A percentile compares a stretch with the other conserved stretches of the same genome.
Conservation (phyloP, 2,888 invertebrate species). For the Sericinus montela region DNA sequence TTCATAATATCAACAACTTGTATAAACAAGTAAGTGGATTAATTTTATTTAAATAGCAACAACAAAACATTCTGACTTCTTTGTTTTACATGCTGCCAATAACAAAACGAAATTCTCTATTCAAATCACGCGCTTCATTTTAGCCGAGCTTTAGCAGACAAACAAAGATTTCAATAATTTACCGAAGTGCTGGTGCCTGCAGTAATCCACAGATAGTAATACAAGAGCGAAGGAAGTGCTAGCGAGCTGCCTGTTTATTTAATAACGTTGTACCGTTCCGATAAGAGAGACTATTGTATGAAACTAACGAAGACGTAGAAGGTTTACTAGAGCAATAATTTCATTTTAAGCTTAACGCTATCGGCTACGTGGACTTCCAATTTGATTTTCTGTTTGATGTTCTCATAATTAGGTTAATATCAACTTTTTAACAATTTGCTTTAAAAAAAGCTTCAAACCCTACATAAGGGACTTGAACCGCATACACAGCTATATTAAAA, state of each 20-base stretch:
- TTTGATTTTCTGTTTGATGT: neutral
- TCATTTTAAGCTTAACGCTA: conserved; percentile 9
- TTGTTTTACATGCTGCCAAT: neutral
- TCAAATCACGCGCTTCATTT: conserved; percentile 17
- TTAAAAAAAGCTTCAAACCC: no score
- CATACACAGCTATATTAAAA: no score
- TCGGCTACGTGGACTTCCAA: neutral
- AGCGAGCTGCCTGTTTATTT: conserved; percentile 58
- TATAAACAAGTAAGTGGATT: no score
- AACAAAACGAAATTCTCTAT: conserved; percentile 3
- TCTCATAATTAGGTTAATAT: no score
- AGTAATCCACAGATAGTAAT: conserved; percentile 42
- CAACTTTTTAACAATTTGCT: no score
- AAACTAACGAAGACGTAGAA: conserved; percentile 33
- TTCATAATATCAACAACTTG: no score
- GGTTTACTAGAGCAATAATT: conserved; percentile 4
- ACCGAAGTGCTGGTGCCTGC: conserved; percentile 35
- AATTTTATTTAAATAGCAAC: no score
- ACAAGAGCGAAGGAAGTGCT: conserved; percentile 39
- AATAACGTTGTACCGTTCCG: conserved; percentile 63
- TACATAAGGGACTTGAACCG: no score
- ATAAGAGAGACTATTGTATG: conserved; percentile 60
- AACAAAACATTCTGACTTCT: no score
- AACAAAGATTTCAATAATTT: conserved; percentile 51
- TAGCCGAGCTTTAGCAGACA: conserved; percentile 20